These are phyloP conservation scores for Andrena bicolor DNA, from an alignment of 2,888 invertebrate genomes.

Conservation along the genomic window DNA sequence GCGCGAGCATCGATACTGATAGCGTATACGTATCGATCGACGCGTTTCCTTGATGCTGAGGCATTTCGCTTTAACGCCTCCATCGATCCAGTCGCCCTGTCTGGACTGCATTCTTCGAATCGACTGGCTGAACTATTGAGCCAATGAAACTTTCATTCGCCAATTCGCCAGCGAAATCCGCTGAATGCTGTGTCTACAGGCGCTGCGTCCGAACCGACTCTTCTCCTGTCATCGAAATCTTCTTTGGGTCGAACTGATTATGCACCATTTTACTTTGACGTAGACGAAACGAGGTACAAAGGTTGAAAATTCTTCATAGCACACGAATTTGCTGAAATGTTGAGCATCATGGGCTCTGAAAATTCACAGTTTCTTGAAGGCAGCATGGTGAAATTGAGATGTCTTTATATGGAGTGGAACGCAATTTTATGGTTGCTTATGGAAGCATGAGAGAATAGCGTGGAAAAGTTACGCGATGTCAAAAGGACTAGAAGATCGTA, in stretches of 20 bases:
- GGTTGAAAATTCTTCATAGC: background rate
- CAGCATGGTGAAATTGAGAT: background rate
- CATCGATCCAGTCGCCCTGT: constrained; percentile 21
- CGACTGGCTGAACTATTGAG: constrained; percentile 40
- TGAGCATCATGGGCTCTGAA: background rate
- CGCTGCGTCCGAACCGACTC: too few species aligned
- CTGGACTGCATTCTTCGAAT: constrained; percentile 41
- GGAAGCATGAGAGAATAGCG: background rate
- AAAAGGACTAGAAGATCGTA: background rate
- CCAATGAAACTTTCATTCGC: constrained; percentile 52
- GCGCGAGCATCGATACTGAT: constrained; percentile 4
- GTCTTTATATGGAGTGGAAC: background rate
- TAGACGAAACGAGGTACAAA: background rate
- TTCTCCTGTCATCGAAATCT: too few species aligned
- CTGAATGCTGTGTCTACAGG: too few species aligned
- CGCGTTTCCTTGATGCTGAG: constrained; percentile 23
- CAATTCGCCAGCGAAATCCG: constrained; percentile 26
- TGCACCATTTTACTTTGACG: background rate
- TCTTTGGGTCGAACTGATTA: background rate
- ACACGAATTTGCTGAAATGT: background rate
- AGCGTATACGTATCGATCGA: constrained; percentile 27
- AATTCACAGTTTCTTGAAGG: background rate
- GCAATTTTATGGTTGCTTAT: constrained; percentile 13
- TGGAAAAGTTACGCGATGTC: constrained; percentile 2
- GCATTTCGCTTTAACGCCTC: constrained; percentile 38